These are phyloP conservation scores for Blomia tropicalis DNA, from an alignment of 2,888 invertebrate species.

Conservation along the genomic window DNA sequence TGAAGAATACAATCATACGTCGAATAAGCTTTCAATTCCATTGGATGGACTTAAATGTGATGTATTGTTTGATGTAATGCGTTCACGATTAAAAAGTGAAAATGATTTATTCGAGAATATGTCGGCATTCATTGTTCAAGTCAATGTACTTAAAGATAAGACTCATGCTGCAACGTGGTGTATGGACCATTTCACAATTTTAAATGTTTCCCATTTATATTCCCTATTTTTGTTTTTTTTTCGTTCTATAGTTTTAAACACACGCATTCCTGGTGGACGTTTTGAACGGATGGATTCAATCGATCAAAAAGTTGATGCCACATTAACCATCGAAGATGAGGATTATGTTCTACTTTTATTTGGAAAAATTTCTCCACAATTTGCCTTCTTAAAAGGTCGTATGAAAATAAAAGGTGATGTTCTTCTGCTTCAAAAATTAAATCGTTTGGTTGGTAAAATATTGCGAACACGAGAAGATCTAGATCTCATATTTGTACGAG, in stretches of 20 bases:
- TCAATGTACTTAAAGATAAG: conserved; percentile 66
- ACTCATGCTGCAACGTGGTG: conserved; percentile 65
- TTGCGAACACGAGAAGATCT: conserved; percentile 41
- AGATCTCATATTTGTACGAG: conserved; percentile 29
- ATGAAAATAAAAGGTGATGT: conserved; percentile 78
- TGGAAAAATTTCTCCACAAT: conserved; percentile 39
- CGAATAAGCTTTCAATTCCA: conserved; percentile 15
- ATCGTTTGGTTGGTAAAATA: conserved; percentile 44
- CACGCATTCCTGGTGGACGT: conserved; percentile 48
- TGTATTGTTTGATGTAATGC: conserved; percentile 57
- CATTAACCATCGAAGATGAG: conserved; percentile 63
- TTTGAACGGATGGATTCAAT: conserved; percentile 50
- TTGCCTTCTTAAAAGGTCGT: conserved; percentile 72
- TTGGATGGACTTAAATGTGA: conserved; percentile 48
- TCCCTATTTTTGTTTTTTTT: not conserved
- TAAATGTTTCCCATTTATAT: not conserved
- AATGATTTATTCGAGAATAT: conserved; percentile 57
- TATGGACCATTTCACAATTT: conserved; percentile 44
- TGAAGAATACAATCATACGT: not conserved
- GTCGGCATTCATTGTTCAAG: conserved; percentile 62
- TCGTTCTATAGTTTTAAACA: conserved; percentile 54
- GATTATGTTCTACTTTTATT: conserved; percentile 59
- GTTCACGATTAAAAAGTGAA: conserved; percentile 52
- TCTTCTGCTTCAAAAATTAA: conserved; percentile 74
- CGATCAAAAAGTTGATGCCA: conserved; percentile 56